Percentiles rank a stretch among this genome's conserved stretches.
These are phyloP conservation scores for Frieseomelitta varia DNA, from an alignment of 1,140 invertebrate species.

Conservation along the genomic window DNA sequence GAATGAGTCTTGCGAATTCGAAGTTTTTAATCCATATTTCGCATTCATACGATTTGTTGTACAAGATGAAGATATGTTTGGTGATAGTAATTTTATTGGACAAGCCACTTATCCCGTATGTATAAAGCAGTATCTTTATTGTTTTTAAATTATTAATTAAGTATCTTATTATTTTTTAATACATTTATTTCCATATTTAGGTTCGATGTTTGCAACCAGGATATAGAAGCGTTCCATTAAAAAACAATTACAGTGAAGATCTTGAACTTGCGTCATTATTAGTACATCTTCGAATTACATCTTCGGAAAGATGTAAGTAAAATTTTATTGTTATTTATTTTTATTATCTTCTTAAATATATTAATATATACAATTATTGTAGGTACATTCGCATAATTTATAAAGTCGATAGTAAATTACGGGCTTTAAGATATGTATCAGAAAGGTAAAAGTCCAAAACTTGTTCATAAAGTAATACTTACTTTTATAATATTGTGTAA, in stretches of 20 bases:
- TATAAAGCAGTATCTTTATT: constrained; percentile 36
- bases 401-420: constrained; percentile 33
- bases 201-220: constrained; percentile 89
- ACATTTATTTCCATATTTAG: constrained; percentile 77
- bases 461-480: neutral
- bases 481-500: neutral
- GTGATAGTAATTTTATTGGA: constrained; percentile 98
- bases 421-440: neutral
- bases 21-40: constrained; percentile 93
- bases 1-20: constrained; percentile 94
- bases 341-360: neutral
- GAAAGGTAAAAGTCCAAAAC: constrained; percentile 9
- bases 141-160: constrained; percentile 30
- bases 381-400: constrained; percentile 30
- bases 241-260: constrained; percentile 96
- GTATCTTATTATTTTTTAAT: constrained; percentile 21
- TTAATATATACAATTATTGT: constrained; percentile 19
- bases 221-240: constrained; percentile 94
- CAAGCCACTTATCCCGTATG: constrained; percentile 96
- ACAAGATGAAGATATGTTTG: constrained; percentile 99
- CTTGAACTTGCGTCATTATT: constrained; percentile 95
- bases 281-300: constrained; percentile 89
- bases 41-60: constrained; percentile 96
- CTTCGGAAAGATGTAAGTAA: constrained; percentile 46
- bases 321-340: constrained; percentile 6